Evolutionary conservation across 2,113 vertebrate species (phyloP), one percentile per base, ranked within the genome.

Genomic region (Noturus placidus): DNA sequence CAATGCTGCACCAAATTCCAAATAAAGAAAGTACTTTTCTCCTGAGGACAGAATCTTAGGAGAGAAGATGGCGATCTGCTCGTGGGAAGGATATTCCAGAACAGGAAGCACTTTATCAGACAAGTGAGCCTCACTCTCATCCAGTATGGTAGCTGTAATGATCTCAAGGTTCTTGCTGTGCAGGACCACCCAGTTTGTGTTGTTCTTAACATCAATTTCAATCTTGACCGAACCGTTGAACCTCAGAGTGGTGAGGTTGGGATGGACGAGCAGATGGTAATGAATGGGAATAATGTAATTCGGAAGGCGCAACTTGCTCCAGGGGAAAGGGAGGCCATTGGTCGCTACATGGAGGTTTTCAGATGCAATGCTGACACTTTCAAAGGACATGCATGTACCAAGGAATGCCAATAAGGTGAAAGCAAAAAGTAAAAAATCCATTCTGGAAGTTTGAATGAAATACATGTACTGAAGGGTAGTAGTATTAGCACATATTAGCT

Each of bases 101-200:
- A 96, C 93, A 27, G 95, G 93, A 17, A 96, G 93, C 56, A 92
- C 92, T 91, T 93, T 92, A 17, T 94, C 93, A 57, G 94, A 93
- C 38, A 94, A 86, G 89, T 89, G 91, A 65, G 83, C 70, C 3
- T 92, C 80, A 33, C 91, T 91, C 88, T 93, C 91, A 77, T 95
- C 92, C 85, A 95, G 72, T 83, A 96, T 92, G 3, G 93, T 94
- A 61, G 95, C 95, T 42, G 90, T 91, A 63, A 88, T 89, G 90
- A 96, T 95, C 50, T 94, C 87, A 46, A 96, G 90, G 81, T 91
- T 91, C 63, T 95, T 96, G 90, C 94, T 95, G 92, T 96, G 95
- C 61, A 96, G 91, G 38, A 96, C 94, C 86, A 95, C 91, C 94
- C 93, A 95, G 90, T 95, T 95, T 88, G 95, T 96, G 84, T 95